phyloP scores from a whole-genome alignment of 2,113 vertebrate species.

The Paraplagusia blochii region DNA sequence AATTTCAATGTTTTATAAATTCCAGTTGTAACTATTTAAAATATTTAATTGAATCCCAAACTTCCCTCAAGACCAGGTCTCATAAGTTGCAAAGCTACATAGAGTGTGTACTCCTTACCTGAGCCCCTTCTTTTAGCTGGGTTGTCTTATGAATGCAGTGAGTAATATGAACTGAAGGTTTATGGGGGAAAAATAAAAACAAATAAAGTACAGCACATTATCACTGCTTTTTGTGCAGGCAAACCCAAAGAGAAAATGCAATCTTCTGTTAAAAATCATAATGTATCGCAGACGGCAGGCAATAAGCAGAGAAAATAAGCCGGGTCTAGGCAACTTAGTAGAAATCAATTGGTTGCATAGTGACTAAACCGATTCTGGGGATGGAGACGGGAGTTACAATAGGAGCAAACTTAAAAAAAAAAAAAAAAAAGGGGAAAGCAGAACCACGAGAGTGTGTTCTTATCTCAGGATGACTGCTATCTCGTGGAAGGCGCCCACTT shows the following conservation, averaged over 20 bases:
- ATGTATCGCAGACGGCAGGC: slow-evolving; percentile 21
- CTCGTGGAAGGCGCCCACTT: slow-evolving; percentile 64
- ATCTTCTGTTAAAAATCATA: slow-evolving; percentile 37
- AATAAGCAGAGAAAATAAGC: slow-evolving; percentile 40
- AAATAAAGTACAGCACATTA: slow-evolving; percentile 5
- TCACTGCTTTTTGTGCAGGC: background rate
- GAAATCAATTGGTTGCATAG: slow-evolving; percentile 53
- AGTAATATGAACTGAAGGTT: slow-evolving; percentile 10
- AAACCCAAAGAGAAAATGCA: slow-evolving; percentile 30
- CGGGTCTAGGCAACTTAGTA: slow-evolving; percentile 28
- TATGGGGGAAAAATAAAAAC: background rate
- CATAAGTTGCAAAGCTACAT: too few relatives aligned
- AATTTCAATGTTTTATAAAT: too few relatives aligned
- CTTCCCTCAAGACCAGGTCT: too few relatives aligned
- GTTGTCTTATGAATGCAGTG: background rate
- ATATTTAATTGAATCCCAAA: too few relatives aligned
- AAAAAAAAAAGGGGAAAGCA: slow-evolving; percentile 53
- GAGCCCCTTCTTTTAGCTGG: too few relatives aligned
- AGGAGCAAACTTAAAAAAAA: slow-evolving; percentile 60
- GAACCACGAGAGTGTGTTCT: slow-evolving; percentile 53
- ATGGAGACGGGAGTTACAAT: slow-evolving; percentile 49
- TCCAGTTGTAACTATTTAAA: too few relatives aligned
- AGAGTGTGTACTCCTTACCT: too few relatives aligned
- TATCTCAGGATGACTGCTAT: slow-evolving; percentile 63
- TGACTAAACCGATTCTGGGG: slow-evolving; percentile 42